phyloP scores from a whole-genome alignment of 1,140 invertebrate species.

The Onthophagus taurus region DNA sequence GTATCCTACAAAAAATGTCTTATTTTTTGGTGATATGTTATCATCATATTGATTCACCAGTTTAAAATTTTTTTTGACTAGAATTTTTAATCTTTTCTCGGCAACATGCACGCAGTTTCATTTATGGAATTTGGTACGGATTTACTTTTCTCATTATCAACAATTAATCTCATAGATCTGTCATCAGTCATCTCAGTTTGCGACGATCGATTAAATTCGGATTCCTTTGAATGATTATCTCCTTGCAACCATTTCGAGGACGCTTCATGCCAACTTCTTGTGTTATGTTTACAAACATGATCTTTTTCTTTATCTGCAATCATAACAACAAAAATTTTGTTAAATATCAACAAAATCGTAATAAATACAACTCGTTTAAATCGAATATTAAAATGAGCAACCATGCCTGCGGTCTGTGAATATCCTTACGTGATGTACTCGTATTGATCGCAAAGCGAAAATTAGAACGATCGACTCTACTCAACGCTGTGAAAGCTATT shows the following conservation, averaged over 20 bases:
- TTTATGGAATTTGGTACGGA: background rate
- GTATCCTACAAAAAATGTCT: too few species aligned
- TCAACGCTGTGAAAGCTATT: too few species aligned
- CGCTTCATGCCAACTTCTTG: slow-evolving; percentile 16
- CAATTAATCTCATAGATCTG: background rate
- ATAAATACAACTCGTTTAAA: slow-evolving; percentile 2
- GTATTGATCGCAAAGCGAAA: background rate
- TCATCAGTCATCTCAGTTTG: background rate
- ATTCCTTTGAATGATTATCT: too few species aligned
- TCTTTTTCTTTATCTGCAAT: slow-evolving; percentile 18
- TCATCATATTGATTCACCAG: too few species aligned
- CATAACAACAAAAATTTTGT: slow-evolving; percentile 6
- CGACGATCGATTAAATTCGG: background rate
- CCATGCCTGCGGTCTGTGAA: slow-evolving; percentile 8
- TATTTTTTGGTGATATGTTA: too few species aligned
- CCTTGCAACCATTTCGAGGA: slow-evolving; percentile 10
- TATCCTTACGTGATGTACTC: slow-evolving; percentile 10
- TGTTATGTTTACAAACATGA: slow-evolving; percentile 15
- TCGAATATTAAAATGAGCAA: background rate
- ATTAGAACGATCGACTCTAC: slow-evolving; percentile 8
- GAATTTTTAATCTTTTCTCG: slow-evolving; percentile 1
- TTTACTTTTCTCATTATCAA: background rate
- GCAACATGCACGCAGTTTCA: background rate
- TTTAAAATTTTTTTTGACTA: too few species aligned
- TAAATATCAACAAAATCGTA: slow-evolving; percentile 4